Base-by-base conservation (phyloP, 2,113 vertebrate genomes). In the Hydrochoerus hydrochaeris region DNA sequence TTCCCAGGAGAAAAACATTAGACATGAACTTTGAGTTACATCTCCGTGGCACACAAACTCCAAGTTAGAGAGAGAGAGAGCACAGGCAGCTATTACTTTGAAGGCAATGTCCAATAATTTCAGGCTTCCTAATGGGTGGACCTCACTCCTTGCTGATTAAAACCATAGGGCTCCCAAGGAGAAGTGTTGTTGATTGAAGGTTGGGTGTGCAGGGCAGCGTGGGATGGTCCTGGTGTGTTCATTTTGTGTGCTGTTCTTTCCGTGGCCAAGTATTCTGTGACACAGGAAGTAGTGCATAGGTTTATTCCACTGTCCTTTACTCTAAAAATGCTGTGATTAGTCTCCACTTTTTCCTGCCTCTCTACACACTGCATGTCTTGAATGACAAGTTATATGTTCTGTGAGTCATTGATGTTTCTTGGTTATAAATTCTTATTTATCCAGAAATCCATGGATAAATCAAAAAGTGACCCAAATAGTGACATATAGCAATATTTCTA, bases 391-490 rank as follows among this genome's bases (percentile, higher is more conserved):
- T 80, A 35, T 17, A 28, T 84, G 86, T 92, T 90, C 85, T 84
- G 9, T 58, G 88, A 81, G n/a, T 85, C 83, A 30, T 57, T 96
- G 84, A 69, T 86, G 44, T 88, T 85, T 90, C 90, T 94, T 92
- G 30, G 46, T 85, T 92, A 86, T 83, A 89, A 78, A 77, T 91
- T 90, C 69, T 88, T 93, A 80, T 94, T 94, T 82, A 82, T 65
- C 54, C 71, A 94, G 92, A 92, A 81, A 73, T 82, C 38, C 20
- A n/a, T 46, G 20, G 38, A 65, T 80, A 85, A 90, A 17, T 20
- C 20, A 88, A 24, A 7, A 87, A 49, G 14, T 30, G 1, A 10
- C 62, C 71, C 46, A 88, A 95, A 22, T 19, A 85, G 19, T 85
- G 57, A 90, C 52, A 85, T 13, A 35, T 28, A 52, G 58, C 44